These are phyloP conservation scores for Podabrus alpinus DNA, from an alignment of 2,888 invertebrate species.

Conservation along the genomic window DNA sequence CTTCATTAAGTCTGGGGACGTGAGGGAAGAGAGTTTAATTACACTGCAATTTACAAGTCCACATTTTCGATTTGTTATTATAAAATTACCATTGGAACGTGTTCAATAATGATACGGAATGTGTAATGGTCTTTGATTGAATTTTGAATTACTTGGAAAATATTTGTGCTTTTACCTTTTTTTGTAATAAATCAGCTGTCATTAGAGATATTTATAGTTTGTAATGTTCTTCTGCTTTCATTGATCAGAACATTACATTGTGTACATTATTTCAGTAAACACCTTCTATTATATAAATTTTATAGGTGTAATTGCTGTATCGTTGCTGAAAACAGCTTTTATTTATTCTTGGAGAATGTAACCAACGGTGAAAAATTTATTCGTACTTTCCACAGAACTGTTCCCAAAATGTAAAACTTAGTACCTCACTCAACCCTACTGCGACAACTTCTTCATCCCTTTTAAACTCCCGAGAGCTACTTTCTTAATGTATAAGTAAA, in stretches of 20 bases:
- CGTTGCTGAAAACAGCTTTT: not conserved
- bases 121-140: slow-evolving; percentile 12
- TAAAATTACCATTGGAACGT: slow-evolving; percentile 32
- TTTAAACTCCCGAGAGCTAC: not conserved
- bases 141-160: slow-evolving; percentile 3
- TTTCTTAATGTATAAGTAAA: not conserved
- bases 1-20: slow-evolving; percentile 45
- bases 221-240: not conserved
- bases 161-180: not conserved
- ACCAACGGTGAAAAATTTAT: not conserved
- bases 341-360: not conserved
- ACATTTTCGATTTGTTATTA: slow-evolving; percentile 43
- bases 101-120: slow-evolving; percentile 11
- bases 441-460: not conserved
- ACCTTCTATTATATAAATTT: not conserved
- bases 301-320: not conserved
- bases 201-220: not conserved
- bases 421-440: not conserved
- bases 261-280: not conserved
- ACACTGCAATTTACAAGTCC: slow-evolving; percentile 48
- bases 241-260: not conserved
- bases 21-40: slow-evolving; percentile 46
- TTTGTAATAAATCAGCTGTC: not conserved
- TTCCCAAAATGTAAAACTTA: not conserved
- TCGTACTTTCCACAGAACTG: not conserved